phyloP scores from a whole-genome alignment of 2,888 invertebrate genomes.

The Capitulum mitella region DNA sequence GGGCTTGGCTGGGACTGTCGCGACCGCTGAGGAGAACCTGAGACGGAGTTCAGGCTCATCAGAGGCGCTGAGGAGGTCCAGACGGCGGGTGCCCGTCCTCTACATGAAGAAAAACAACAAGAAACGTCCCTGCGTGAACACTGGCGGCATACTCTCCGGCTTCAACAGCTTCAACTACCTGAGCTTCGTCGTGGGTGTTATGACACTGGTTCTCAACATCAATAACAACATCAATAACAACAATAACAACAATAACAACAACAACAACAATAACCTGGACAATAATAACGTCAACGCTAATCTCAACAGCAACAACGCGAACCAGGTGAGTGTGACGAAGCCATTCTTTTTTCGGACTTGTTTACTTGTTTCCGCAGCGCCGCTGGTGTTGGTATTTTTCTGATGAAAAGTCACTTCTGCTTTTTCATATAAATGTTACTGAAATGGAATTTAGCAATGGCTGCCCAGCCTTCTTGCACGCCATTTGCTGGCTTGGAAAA shows the following conservation, averaged over 20 bases:
- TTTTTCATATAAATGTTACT: no score
- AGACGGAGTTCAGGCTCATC: not conserved
- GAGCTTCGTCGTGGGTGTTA: constrained; percentile 31
- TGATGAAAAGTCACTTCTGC: no score
- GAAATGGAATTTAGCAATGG: no score
- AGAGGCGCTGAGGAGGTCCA: not conserved
- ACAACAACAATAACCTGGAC: constrained; percentile 29
- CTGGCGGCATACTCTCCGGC: constrained; percentile 27
- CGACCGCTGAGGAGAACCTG: no score
- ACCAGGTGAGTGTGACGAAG: constrained; percentile 34
- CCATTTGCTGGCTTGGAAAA: no score
- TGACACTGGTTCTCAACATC: constrained; percentile 32
- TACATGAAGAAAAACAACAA: constrained; percentile 30
- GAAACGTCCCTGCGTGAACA: constrained; percentile 27
- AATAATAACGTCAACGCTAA: constrained; percentile 33
- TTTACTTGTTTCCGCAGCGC: no score
- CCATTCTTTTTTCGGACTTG: no score
- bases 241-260: constrained; percentile 33
- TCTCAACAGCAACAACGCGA: constrained; percentile 31
- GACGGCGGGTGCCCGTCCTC: constrained; percentile 27
- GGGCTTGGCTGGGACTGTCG: not conserved
- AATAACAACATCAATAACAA: constrained; percentile 35
- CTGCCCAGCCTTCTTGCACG: no score
- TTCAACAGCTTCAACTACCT: constrained; percentile 31
- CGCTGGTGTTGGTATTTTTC: no score